Base-by-base conservation (phyloP, 35 echinoderm and acorn worm species). In the Acanthaster planci region DNA sequence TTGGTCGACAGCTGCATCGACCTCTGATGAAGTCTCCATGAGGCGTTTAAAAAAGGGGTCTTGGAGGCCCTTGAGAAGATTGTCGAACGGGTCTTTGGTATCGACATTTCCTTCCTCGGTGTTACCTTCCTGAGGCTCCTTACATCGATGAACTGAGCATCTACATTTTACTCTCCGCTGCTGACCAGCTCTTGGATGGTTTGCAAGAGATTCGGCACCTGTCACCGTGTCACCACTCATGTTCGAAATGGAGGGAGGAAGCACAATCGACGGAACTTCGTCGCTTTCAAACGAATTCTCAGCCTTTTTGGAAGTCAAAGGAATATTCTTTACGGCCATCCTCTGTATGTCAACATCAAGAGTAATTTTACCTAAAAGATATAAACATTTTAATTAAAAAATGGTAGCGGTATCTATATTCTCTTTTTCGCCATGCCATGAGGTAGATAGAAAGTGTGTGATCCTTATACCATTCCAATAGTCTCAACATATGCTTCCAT, bases 301-400 rank as follows among this genome's bases (percentile, higher is more conserved):
- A 34, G 14, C 12, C 1, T 30, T 68, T 5, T 68, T 34, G 10
- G 1, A 14, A 12, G 14, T 0, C 29, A 68, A 34, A 27, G 17
- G 23, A 9, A 1, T 1, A 14, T 22, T 34, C 8, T 68, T 68
- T 34, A 68, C 34, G 0, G 34, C 0, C 1, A 68, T 35, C 12
- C 29, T 68, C 60, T 68, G 60, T 68, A 68, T 68, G 29, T 68
- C 60, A 7, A 68, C 60, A 12, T 68, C 60, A 68, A 68, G 21
- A 14, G 60, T 68, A 30, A 68, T 29, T 68, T 68, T 68, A 7
- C 60, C 60, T 68, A 34, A 1, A 22, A 68, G 17, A 7, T 22
- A 68, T 37, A 67, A 84, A 53, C 14, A 82, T 7, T 52, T 8
- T 7, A 47, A 16, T 40, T 52, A 52, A 82, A 1, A 3, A 16